A percentile compares a stretch with the other conserved stretches of the same genome.
Evolutionary conservation across 2,797 vertebrate species (phyloP).

Genomic region (Chloroceryle inda): DNA sequence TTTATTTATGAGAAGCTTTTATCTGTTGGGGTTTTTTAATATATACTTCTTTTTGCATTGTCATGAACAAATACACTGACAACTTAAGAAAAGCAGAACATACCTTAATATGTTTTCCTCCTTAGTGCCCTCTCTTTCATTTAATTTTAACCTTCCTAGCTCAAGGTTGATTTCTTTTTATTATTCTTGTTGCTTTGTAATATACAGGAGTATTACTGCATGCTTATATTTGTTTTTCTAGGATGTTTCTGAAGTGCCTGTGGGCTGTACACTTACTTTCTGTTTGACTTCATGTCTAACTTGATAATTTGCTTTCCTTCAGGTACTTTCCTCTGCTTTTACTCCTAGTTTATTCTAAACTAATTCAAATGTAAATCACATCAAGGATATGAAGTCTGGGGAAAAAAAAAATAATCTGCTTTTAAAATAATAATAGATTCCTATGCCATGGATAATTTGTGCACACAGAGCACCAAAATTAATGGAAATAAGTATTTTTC

Average conservation of each 20-base stretch:
- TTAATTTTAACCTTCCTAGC: not conserved
- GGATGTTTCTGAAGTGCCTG: not conserved
- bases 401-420: not conserved
- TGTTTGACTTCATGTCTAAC: not conserved
- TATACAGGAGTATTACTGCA: not conserved
- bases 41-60: not conserved
- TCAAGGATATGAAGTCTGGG: not conserved
- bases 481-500: not conserved
- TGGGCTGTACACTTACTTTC: not conserved
- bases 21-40: not conserved
- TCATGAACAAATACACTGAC: not conserved
- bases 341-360: not conserved
- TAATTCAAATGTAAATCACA: constrained; percentile 12
- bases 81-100: not conserved
- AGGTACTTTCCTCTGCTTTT: not conserved
- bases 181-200: not conserved
- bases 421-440: not conserved
- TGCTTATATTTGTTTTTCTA: not conserved
- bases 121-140: not conserved
- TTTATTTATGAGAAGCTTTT: not conserved
- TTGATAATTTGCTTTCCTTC: constrained; percentile 10
- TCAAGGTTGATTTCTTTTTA: not conserved
- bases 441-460: not conserved
- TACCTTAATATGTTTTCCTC: not conserved
- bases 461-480: not conserved